Base-by-base conservation (phyloP, 2,888 invertebrate genomes). In the Drosophila macrospina region DNA sequence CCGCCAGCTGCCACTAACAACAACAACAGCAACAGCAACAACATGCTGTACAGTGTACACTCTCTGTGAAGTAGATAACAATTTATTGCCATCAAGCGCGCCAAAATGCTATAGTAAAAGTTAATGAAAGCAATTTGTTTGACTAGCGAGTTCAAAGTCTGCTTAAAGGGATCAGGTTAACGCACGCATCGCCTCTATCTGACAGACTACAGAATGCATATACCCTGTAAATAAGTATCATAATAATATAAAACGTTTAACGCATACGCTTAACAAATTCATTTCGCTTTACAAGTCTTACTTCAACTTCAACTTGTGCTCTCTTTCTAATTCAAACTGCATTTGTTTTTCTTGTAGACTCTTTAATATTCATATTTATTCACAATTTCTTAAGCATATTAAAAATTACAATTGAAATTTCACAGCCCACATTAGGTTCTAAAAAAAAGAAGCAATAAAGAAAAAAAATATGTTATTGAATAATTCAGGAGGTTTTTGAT, bases 51-150 rank as follows among this genome's bases (percentile, higher is more conserved):
- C 28, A 20, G 20, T 20, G 20, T 20, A 44, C 32, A 76, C 48
- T 64, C 50, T 57, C 62, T 66, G 54, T 69, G 86, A 68, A 69
- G 70, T 70, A 87, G 88, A 83, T 83, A 83, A 86, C 82, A 83
- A 83, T 83, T 87, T 83, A 83, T 83, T 79, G 83, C 74, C 69
- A 78, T 85, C 79, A 73, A 79, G 82, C 68, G 71, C 74, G 71
- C 86, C 80, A 84, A 84, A 84, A 86, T 88, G 77, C 77, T 77
- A 79, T 88, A 82, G 74, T 88, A 86, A 86, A 88, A 88, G 83
- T 84, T 84, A 84, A 84, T 88, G 83, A 84, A 84, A 79, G 88
- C 88, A 86, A 88, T 84, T 77, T 88, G 86, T 84, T 82, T 79
- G 57, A 36, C 73, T 44, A 44, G 60, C 16, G 60, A 69, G 60